Evolutionary conservation across 2,888 invertebrate genomes (phyloP).

Genomic region (Poecilus cupreus): DNA sequence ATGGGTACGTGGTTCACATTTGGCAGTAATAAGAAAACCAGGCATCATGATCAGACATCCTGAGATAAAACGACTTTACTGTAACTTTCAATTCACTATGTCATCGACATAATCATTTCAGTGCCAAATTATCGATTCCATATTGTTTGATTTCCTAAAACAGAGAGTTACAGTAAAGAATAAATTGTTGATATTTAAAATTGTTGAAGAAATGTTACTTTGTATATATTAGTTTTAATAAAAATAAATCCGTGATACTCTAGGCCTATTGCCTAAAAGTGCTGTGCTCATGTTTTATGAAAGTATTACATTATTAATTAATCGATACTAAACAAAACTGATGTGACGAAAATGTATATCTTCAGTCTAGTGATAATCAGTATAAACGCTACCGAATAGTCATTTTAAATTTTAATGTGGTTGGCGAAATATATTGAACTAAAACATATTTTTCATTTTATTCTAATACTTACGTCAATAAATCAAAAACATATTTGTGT

Average conservation of each 20-base stretch:
- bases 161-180: slow-evolving; percentile 57
- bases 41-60: slow-evolving; percentile 72
- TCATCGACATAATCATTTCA: slow-evolving; percentile 38
- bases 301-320: slow-evolving; percentile 56
- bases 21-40: slow-evolving; percentile 75
- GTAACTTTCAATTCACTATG: slow-evolving; percentile 65
- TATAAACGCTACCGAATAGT: slow-evolving; percentile 28
- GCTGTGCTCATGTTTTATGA: slow-evolving; percentile 60
- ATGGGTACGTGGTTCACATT: slow-evolving; percentile 78
- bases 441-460: slow-evolving; percentile 46
- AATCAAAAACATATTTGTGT: slow-evolving; percentile 50
- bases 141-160: slow-evolving; percentile 48
- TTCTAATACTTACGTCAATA: slow-evolving; percentile 36
- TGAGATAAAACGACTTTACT: slow-evolving; percentile 75
- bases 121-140: slow-evolving; percentile 56
- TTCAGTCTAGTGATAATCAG: slow-evolving; percentile 46
- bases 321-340: slow-evolving; percentile 46
- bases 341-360: slow-evolving; percentile 53
- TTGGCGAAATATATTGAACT: slow-evolving; percentile 47
- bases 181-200: slow-evolving; percentile 59
- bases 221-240: slow-evolving; percentile 56
- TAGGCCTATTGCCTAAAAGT: slow-evolving; percentile 60
- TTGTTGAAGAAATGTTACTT: slow-evolving; percentile 58
- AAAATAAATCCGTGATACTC: slow-evolving; percentile 58
- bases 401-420: slow-evolving; percentile 47